These are phyloP conservation scores for Arnoldichthys spilopterus DNA, from an alignment of 2,797 vertebrate species.

Conservation along the genomic window DNA sequence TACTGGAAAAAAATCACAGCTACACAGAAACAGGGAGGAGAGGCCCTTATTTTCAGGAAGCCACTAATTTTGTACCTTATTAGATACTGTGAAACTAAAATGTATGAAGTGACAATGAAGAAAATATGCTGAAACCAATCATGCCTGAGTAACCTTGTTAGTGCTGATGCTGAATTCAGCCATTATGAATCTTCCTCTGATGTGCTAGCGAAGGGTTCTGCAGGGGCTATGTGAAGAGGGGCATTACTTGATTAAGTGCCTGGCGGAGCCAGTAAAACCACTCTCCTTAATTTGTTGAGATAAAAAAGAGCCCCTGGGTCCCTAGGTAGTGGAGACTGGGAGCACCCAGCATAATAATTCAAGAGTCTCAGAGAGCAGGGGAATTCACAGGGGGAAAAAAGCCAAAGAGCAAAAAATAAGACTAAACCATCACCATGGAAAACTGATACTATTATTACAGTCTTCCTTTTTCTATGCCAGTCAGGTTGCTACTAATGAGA, in stretches of 20 bases:
- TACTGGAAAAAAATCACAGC: slow-evolving; percentile 21
- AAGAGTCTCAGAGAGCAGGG: not conserved
- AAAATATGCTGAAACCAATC: slow-evolving; percentile 29
- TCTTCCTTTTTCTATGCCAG: slow-evolving; percentile 1
- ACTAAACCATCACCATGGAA: not conserved
- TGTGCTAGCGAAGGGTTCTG: slow-evolving; percentile 38
- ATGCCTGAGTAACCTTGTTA: slow-evolving; percentile 56
- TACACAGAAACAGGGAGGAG: not conserved
- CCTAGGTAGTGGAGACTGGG: slow-evolving; percentile 1
- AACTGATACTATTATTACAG: not conserved
- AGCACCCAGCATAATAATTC: slow-evolving; percentile 10
- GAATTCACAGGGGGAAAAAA: not conserved
- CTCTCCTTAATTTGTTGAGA: slow-evolving; percentile 77
- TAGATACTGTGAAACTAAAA: slow-evolving; percentile 1
- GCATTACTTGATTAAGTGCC: slow-evolving; percentile 78
- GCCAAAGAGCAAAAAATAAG: not conserved
- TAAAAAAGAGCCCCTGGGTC: slow-evolving; percentile 43
- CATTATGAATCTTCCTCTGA: slow-evolving; percentile 50
- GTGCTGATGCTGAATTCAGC: slow-evolving; percentile 38
- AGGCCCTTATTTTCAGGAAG: slow-evolving; percentile 16
- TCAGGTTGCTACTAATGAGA: not conserved
- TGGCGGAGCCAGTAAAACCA: slow-evolving; percentile 69
- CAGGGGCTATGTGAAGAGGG: slow-evolving; percentile 39
- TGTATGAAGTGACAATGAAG: slow-evolving; percentile 4
- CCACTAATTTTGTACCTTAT: slow-evolving; percentile 21